phyloP scores from a whole-genome alignment of 35 echinoderm and acorn worm species.

The Stichopus chloronotus region DNA sequence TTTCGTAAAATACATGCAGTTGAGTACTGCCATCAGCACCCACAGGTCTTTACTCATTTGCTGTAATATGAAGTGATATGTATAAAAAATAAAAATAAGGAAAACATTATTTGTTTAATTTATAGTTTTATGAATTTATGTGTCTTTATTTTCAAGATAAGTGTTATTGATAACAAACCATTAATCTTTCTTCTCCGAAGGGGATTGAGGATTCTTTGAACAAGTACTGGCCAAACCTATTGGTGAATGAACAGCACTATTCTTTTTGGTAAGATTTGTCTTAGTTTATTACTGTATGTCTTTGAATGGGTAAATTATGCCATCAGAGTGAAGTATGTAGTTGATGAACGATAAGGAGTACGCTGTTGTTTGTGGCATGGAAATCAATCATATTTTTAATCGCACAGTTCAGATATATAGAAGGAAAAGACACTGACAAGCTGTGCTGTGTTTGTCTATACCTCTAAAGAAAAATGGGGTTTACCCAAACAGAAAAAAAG shows the following conservation, averaged over 20 bases:
- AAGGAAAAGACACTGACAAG: not conserved
- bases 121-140: no score
- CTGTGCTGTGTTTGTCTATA: not conserved
- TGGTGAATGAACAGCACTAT: not conserved
- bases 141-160: not conserved
- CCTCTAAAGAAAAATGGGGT: no score
- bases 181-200: not conserved
- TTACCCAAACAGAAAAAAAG: no score
- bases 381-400: not conserved
- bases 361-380: not conserved
- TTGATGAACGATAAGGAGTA: not conserved
- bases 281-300: no score
- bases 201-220: not conserved
- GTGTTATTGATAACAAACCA: not conserved
- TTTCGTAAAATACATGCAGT: not conserved
- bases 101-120: not conserved
- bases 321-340: not conserved
- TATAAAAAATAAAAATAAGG: not conserved
- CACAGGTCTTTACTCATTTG: not conserved
- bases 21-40: not conserved
- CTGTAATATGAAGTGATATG: not conserved
- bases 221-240: constrained; percentile 31
- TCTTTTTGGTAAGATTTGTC: constrained; percentile 14
- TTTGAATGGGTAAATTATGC: not conserved
- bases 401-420: not conserved